phyloP scores from a whole-genome alignment of 2,797 vertebrate genomes.

The Siniperca scherzeri region DNA sequence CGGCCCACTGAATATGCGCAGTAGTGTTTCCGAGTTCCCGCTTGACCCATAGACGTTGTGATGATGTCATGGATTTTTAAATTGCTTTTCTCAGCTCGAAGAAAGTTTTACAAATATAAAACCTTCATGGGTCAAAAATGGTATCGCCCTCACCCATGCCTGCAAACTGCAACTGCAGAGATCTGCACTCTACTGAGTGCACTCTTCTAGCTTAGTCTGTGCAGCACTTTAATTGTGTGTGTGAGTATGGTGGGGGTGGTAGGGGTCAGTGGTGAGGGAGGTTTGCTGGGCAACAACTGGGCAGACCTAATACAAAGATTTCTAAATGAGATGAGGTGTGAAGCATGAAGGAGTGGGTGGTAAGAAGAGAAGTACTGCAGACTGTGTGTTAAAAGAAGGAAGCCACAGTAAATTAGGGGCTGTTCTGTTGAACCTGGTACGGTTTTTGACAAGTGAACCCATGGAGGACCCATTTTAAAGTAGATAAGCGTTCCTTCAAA shows the following conservation, averaged over 20 bases:
- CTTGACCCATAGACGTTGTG: too few relatives aligned
- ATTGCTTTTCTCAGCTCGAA: too few relatives aligned
- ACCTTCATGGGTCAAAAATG: too few relatives aligned
- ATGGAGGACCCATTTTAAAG: constrained; percentile 5
- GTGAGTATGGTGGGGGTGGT: background rate
- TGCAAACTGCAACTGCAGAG: too few relatives aligned
- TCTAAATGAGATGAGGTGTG: background rate
- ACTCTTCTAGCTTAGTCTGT: too few relatives aligned
- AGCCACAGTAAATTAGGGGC: constrained; percentile 1
- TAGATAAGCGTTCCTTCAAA: constrained; percentile 13
- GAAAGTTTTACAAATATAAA: too few relatives aligned
- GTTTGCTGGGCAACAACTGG: background rate
- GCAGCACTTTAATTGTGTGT: background rate
- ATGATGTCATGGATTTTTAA: too few relatives aligned
- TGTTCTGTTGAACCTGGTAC: background rate
- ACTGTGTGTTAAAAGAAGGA: background rate
- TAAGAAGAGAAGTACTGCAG: background rate
- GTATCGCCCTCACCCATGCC: too few relatives aligned
- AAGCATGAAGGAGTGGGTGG: background rate
- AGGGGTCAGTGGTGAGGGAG: background rate
- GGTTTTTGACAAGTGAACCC: constrained; percentile 14
- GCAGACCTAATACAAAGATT: background rate
- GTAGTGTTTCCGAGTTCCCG: too few relatives aligned
- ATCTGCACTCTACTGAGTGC: too few relatives aligned
- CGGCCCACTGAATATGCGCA: too few relatives aligned